Conservation (phyloP, 1,140 invertebrate species). For the Druon quercuslanigerum region DNA sequence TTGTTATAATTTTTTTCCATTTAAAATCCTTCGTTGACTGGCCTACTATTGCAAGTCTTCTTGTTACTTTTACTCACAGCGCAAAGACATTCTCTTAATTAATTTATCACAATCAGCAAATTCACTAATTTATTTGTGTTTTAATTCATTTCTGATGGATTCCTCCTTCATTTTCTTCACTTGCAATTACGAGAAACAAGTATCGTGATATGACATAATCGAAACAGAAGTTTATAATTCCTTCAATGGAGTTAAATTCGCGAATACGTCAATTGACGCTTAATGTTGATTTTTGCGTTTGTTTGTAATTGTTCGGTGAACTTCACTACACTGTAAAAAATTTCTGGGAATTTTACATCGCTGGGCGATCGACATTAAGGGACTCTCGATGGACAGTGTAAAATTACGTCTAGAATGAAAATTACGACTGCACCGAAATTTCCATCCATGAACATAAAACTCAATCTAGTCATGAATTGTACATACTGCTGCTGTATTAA, state of each 20-base stretch:
- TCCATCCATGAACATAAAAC: no score
- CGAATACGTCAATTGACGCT: conserved; percentile 12
- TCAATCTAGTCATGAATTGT: no score
- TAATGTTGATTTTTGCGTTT: not conserved
- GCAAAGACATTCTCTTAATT: not conserved
- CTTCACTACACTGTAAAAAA: no score
- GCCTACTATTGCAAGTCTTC: not conserved
- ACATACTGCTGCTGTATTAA: no score
- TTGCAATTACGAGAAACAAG: conserved; percentile 11
- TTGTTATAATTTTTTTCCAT: no score
- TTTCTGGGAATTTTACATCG: no score
- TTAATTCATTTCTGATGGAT: not conserved
- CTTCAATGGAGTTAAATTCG: not conserved
- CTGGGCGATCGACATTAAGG: no score
- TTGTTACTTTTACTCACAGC: conserved; percentile 18
- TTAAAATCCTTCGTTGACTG: no score
- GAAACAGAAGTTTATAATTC: not conserved
- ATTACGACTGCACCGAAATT: no score
- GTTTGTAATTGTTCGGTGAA: conserved; percentile 6
- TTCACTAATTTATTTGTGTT: not conserved
- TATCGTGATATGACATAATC: not conserved
- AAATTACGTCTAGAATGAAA: no score
- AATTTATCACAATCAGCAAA: not conserved
- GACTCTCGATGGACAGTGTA: no score
- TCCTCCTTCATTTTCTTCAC: not conserved